Percentiles rank a stretch among this genome's conserved stretches.
Conservation (phyloP, 2,797 vertebrate species). For the Typhlichthys subterraneus region DNA sequence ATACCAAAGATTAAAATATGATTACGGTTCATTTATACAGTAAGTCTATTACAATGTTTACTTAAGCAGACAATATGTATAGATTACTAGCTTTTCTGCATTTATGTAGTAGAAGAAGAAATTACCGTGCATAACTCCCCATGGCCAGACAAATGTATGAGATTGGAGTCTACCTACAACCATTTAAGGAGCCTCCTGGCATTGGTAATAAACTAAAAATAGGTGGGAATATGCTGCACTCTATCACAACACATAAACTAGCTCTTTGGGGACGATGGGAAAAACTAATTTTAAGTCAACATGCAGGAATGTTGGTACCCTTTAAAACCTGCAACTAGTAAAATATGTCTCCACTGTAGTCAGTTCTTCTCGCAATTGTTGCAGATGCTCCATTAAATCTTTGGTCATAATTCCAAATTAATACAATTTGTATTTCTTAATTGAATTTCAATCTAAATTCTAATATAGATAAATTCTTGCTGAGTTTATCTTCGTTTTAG, state of each 20-base stretch:
- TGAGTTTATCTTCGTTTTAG: no score
- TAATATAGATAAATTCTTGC: no score
- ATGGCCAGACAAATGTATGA: constrained; percentile 47
- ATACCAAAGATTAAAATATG: constrained; percentile 18
- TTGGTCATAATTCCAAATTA: no score
- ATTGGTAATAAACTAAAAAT: constrained; percentile 73
- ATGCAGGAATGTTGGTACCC: constrained; percentile 61
- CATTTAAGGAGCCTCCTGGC: constrained; percentile 44
- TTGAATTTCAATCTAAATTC: no score
- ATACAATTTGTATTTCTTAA: no score
- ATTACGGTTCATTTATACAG: constrained; percentile 32
- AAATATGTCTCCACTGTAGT: constrained; percentile 23
- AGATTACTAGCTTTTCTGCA: constrained; percentile 29
- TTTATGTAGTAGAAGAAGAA: constrained; percentile 48
- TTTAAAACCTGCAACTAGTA: constrained; percentile 47
- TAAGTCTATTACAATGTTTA: constrained; percentile 25
- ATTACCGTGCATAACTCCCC: constrained; percentile 39
- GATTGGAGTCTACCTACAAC: constrained; percentile 48
- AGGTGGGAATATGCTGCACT: constrained; percentile 66
- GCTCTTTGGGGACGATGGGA: constrained; percentile 60
- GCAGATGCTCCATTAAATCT: constrained; percentile 8
- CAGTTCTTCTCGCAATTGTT: constrained; percentile 6
- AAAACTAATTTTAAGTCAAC: constrained; percentile 67
- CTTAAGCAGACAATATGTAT: constrained; percentile 15
- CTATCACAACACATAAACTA: constrained; percentile 60